These are phyloP conservation scores for Hesperophylax magnus DNA, from an alignment of 1,140 invertebrate species.

Conservation along the genomic window DNA sequence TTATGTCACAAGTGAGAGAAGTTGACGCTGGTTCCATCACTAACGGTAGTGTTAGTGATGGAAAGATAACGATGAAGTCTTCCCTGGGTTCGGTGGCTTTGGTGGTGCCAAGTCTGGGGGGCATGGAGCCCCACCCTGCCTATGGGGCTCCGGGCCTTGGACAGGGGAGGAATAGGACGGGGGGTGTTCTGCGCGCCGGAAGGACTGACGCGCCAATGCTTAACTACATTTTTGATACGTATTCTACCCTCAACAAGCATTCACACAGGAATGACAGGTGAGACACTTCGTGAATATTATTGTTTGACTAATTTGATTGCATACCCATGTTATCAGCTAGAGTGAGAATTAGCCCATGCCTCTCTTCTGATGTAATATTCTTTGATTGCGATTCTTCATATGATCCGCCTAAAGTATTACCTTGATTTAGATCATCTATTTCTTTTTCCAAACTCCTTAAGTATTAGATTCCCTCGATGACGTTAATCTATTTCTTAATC, in stretches of 20 bases:
- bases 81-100: constrained; percentile 51
- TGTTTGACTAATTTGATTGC: no score
- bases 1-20: neutral
- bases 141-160: neutral
- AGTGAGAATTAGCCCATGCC: no score
- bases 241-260: constrained; percentile 77
- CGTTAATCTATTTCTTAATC: no score
- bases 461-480: no score
- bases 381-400: no score
- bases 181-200: constrained; percentile 58
- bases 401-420: no score
- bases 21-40: neutral
- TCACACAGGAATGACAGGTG: constrained; percentile 75
- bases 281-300: constrained; percentile 54
- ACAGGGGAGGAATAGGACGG: neutral
- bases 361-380: no score
- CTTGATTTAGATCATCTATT: no score
- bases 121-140: neutral
- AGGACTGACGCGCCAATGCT: constrained; percentile 79
- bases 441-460: no score
- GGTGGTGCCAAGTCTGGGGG: constrained; percentile 39
- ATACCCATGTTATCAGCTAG: no score
- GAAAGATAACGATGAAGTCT: constrained; percentile 46
- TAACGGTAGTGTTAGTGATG: neutral
- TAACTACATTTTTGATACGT: constrained; percentile 80